Percentiles rank a stretch among this genome's conserved stretches.
Evolutionary conservation across 2,888 invertebrate species (phyloP).

Genomic region (Caenorhabditis wallacei): DNA sequence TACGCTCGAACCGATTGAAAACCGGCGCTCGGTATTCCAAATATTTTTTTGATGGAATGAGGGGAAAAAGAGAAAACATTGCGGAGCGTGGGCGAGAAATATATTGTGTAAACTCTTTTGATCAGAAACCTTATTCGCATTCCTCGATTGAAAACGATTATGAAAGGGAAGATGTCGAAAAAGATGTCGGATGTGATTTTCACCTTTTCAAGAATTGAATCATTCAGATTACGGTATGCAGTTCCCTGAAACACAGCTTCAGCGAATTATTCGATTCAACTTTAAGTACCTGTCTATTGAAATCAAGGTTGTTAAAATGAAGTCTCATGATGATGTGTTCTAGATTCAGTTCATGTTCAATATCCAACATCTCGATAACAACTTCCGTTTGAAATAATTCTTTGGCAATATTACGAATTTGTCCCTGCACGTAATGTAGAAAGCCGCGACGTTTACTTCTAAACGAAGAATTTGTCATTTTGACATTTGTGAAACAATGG

Average conservation of each 20-base stretch:
- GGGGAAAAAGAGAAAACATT: conserved; percentile 22
- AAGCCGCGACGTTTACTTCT: conserved; percentile 87
- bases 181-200: conserved; percentile 87
- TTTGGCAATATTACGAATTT: conserved; percentile 79
- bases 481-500: too few species aligned
- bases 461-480: conserved; percentile 52
- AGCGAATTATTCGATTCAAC: neutral
- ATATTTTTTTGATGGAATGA: conserved; percentile 38
- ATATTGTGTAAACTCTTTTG: conserved; percentile 27
- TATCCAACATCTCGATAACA: conserved; percentile 92
- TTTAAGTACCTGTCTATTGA: conserved; percentile 50
- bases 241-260: conserved; percentile 40
- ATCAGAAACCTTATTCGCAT: conserved; percentile 73
- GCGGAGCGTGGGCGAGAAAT: conserved; percentile 39
- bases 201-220: conserved; percentile 67
- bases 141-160: conserved; percentile 93
- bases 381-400: conserved; percentile 95
- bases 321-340: conserved; percentile 95
- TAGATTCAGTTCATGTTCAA: conserved; percentile 92
- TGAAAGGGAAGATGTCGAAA: conserved; percentile 98
- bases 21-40: conserved; percentile 49
- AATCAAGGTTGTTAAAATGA: conserved; percentile 92
- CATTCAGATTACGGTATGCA: conserved; percentile 58
- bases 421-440: conserved; percentile 94
- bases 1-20: conserved; percentile 44